Evolutionary conservation across 2,888 invertebrate species (phyloP).

Genomic region (Alsophila aescularia): DNA sequence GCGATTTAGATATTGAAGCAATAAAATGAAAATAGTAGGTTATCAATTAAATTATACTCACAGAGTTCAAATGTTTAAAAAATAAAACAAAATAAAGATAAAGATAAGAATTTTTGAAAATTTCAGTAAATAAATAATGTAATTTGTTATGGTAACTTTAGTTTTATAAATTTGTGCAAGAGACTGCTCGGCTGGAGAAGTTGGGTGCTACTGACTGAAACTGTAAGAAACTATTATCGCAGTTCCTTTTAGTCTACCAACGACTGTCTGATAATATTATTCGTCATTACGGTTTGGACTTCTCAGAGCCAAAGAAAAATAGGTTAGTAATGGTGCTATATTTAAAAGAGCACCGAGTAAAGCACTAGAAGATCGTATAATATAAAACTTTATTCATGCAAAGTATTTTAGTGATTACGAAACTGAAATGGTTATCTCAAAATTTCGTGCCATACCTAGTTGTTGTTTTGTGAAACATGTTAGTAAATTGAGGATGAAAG

Average conservation of each 20-base stretch:
- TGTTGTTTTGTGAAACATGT: not conserved
- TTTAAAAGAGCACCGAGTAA: not conserved
- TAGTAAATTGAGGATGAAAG: not conserved
- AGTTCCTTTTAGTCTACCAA: not conserved
- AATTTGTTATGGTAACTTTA: no score
- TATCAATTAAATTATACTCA: no score
- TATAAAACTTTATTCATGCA: not conserved
- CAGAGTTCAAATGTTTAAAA: no score
- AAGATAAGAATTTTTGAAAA: no score
- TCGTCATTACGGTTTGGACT: no score
- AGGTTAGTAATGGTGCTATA: not conserved
- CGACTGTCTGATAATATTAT: no score
- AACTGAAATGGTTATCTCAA: conserved; percentile 28
- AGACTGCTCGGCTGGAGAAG: conserved; percentile 1
- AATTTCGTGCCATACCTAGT: not conserved
- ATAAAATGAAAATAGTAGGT: no score
- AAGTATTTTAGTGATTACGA: conserved; percentile 28
- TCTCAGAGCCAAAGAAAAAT: not conserved
- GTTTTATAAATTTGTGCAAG: no score
- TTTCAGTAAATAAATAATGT: no score
- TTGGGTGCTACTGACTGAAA: conserved; percentile 3
- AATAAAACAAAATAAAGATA: no score
- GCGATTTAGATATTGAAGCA: no score
- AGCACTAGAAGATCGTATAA: no score
- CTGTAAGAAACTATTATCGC: not conserved